Percentiles rank a stretch among this genome's conserved stretches.
Evolutionary conservation across 2,113 vertebrate species (phyloP).

Genomic region (Pongo abelii): DNA sequence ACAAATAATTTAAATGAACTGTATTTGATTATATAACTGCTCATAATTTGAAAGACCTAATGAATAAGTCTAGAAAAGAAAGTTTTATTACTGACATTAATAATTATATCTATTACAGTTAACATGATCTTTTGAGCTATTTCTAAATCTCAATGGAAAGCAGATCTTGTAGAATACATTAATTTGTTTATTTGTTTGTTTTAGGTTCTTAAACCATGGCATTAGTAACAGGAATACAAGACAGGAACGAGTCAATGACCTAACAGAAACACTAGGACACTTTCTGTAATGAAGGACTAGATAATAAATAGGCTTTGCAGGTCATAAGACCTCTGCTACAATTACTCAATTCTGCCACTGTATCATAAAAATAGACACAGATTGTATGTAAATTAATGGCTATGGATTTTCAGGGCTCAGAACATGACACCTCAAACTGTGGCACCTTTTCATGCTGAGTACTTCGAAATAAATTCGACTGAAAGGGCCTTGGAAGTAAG

Average conservation of each 20-base stretch:
- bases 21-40: background rate
- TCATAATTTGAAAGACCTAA: background rate
- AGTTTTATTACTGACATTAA: background rate
- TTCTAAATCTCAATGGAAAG: background rate
- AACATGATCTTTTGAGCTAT: background rate
- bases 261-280: background rate
- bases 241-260: background rate
- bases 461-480: too few species aligned
- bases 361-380: background rate
- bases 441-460: too few species aligned
- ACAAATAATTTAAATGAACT: background rate
- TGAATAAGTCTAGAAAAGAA: background rate
- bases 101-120: background rate
- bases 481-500: too few species aligned
- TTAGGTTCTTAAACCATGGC: background rate
- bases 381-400: background rate
- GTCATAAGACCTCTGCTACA: background rate
- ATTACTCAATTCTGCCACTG: background rate
- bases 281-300: background rate
- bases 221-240: background rate
- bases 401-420: background rate
- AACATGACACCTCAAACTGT: background rate
- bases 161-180: background rate
- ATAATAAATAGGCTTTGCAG: background rate
- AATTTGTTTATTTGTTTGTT: background rate